Evolutionary conservation across 2,888 invertebrate genomes (phyloP).

Genomic region (Zygogramma bicolorata): DNA sequence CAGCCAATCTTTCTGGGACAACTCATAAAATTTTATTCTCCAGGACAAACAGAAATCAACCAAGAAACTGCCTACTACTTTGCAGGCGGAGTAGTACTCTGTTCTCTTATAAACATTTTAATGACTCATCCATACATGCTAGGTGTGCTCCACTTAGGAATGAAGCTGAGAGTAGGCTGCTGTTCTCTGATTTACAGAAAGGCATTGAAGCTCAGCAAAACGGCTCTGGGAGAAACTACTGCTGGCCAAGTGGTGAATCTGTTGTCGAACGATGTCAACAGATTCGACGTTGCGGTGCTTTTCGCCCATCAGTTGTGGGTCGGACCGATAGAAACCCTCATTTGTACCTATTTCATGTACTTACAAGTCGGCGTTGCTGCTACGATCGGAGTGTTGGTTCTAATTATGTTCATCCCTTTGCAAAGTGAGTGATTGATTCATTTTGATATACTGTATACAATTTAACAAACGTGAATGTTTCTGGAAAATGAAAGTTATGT

Average conservation of each 20-base stretch:
- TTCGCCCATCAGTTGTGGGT: conserved; percentile 87
- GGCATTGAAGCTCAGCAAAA: conserved; percentile 69
- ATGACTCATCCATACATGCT: conserved; percentile 88
- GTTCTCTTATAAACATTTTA: conserved; percentile 82
- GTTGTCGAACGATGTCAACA: conserved; percentile 88
- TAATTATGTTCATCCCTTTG: conserved; percentile 68
- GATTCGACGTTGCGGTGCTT: conserved; percentile 85
- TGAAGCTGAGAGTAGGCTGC: conserved; percentile 87
- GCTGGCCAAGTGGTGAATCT: conserved; percentile 86
- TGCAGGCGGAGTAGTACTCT: conserved; percentile 80
- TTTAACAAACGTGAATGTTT: too few relatives aligned
- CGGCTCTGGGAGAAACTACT: conserved; percentile 82
- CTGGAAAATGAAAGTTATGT: too few relatives aligned
- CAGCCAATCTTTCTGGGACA: conserved; percentile 73
- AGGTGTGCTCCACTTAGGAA: conserved; percentile 85
- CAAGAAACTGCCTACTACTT: conserved; percentile 79
- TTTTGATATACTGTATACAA: not conserved
- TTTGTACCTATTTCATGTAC: conserved; percentile 83
- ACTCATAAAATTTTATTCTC: conserved; percentile 72
- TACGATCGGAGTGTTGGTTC: conserved; percentile 70
- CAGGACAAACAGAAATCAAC: conserved; percentile 61
- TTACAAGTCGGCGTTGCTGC: conserved; percentile 72
- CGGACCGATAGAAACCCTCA: conserved; percentile 82
- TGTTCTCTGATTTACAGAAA: conserved; percentile 90
- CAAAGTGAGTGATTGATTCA: conserved; percentile 62